A percentile compares a stretch with the other conserved stretches of the same genome.
Conservation (phyloP, 2,113 vertebrate species). For the Carollia perspicillata region DNA sequence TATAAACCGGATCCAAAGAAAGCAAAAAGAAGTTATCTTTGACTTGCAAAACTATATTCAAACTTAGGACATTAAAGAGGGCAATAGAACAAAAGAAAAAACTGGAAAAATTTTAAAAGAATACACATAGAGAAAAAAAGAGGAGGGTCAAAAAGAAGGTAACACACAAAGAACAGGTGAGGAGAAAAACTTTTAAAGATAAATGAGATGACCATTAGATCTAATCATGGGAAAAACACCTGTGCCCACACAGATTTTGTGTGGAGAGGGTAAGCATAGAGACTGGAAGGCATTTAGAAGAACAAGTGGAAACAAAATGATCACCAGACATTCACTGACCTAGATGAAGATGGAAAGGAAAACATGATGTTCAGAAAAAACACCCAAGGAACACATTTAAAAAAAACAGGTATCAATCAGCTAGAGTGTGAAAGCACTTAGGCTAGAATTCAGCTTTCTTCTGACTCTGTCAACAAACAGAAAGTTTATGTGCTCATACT, state of each 20-base stretch:
- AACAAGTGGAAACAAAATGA: background rate
- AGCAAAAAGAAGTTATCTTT: slow-evolving; percentile 20
- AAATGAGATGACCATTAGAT: background rate
- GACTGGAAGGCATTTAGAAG: background rate
- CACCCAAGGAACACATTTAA: background rate
- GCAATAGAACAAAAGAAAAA: background rate
- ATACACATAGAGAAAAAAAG: background rate
- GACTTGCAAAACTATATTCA: background rate
- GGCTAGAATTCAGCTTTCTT: background rate
- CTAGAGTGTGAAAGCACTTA: background rate
- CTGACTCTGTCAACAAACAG: background rate
- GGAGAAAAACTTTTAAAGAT: background rate
- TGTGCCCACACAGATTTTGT: background rate
- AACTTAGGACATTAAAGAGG: background rate
- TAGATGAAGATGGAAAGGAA: background rate
- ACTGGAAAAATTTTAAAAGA: background rate
- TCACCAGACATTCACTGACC: background rate
- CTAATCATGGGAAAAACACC: background rate
- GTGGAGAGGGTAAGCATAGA: background rate
- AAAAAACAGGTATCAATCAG: background rate
- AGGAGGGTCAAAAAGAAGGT: background rate
- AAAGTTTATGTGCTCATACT: background rate
- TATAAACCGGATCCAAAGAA: background rate
- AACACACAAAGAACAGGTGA: background rate
- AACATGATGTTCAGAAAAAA: background rate